A percentile compares a stretch with the other conserved stretches of the same genome.
These are phyloP conservation scores for Anoplopoma fimbria DNA, from an alignment of 2,113 vertebrate species.

Conservation along the genomic window DNA sequence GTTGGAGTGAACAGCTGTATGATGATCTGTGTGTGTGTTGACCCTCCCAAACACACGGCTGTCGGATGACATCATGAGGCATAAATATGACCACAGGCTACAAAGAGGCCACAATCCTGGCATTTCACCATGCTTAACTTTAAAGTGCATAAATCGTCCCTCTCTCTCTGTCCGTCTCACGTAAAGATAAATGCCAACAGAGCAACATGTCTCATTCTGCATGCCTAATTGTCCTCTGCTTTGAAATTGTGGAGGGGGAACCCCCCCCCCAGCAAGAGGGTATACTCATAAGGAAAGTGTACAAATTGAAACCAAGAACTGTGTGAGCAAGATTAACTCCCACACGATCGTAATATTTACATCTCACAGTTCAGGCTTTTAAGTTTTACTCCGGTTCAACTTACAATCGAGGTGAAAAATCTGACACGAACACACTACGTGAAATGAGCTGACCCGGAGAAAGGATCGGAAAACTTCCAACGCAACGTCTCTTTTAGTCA, in stretches of 20 bases:
- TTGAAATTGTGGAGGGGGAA: conserved; percentile 52
- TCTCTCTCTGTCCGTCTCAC: conserved; percentile 23
- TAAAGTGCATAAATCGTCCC: conserved; percentile 31
- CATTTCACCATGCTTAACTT: conserved; percentile 48
- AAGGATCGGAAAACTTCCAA: conserved; percentile 9
- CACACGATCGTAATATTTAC: conserved; percentile 67
- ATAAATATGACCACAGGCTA: conserved; percentile 77
- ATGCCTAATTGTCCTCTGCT: conserved; percentile 58
- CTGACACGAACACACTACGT: neutral
- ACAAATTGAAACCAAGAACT: conserved; percentile 60
- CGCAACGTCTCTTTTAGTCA: neutral
- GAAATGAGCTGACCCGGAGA: neutral
- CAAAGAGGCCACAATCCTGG: conserved; percentile 66
- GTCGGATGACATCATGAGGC: conserved; percentile 79
- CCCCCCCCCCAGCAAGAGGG: conserved; percentile 27
- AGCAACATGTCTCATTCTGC: conserved; percentile 47
- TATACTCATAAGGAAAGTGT: conserved; percentile 63
- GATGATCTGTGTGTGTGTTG: conserved; percentile 57
- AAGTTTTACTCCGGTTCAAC: conserved; percentile 15
- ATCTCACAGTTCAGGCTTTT: conserved; percentile 40
- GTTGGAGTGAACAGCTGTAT: conserved; percentile 65
- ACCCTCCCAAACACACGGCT: conserved; percentile 71
- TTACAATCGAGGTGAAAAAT: conserved; percentile 10
- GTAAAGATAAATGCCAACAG: conserved; percentile 22
- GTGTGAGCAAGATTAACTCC: conserved; percentile 64